Base-by-base conservation (phyloP, 1,140 invertebrate species). In the Zaprionus capensis region DNA sequence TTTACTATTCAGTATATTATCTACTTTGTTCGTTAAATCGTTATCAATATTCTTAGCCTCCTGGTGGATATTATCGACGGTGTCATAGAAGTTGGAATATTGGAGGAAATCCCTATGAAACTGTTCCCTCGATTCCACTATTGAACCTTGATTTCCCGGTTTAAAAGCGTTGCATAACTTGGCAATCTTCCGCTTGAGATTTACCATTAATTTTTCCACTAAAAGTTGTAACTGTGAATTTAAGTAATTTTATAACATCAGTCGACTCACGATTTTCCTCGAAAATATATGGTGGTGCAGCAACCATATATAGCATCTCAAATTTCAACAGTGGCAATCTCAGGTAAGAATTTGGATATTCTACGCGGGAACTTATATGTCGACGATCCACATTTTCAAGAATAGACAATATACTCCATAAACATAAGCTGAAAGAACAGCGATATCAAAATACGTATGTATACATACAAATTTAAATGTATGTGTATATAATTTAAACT, bases 301-400 rank as follows among this genome's bases (percentile, higher is more conserved):
- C 82, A 24, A 63, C 41, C 76, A 81, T 85, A 17, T 76, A 72
- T 0, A 78, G 44, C 81, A 88, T 90, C 56, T 92, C 88, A 11
- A 91, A 92, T 65, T 91, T 91, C 0, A 92, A 71, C 14, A 92
- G 24, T 7, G 91, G 91, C 15, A 92, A 63, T 44, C 81, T 82
- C 9, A 92, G 65, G 51, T 92, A 91, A 0, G 83, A 78, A 57
- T 71, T 92, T 0, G 80, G 81, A 81, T 92, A 92, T 17, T 64
- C 22, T 9, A 64, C 11, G 7, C 67, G 72, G 1, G 76, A 24
- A 0, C 75, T 24, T 61, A 76, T 79, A 9, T 71, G 64, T 34
- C 74, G 76, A 5, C 72, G 77, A 53, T 82, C 88, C 0, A 92
- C 80, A 53, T 92, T 78, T 0, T 88, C 75, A 1, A 92, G 41